Percentiles rank a stretch among this genome's conserved stretches.
phyloP scores from a whole-genome alignment of 2,113 vertebrate species.

The Dicerorhinus sumatrensis region DNA sequence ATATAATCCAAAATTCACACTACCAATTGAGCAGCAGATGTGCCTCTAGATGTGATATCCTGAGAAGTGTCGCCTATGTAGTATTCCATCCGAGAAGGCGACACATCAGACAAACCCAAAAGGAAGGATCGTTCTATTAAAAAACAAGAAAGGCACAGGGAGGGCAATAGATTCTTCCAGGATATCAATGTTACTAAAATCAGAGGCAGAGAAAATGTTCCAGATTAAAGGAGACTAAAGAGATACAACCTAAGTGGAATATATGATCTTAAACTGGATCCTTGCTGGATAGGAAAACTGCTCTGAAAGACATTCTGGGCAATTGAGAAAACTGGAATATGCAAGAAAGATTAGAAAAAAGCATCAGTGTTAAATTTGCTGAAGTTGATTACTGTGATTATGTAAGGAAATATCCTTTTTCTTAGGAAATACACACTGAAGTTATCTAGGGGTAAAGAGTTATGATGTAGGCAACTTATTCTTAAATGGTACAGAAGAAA shows the following conservation, averaged over 20 bases:
- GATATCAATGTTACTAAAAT: background rate
- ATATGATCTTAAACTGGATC: background rate
- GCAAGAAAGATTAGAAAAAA: conserved; percentile 9
- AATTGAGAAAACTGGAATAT: conserved; percentile 20
- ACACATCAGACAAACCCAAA: background rate
- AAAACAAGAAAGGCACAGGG: background rate
- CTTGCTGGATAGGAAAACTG: background rate
- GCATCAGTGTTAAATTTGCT: background rate
- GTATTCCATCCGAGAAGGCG: background rate
- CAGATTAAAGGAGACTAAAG: background rate
- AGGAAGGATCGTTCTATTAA: background rate
- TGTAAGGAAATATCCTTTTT: background rate
- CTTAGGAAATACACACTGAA: background rate
- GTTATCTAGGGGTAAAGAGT: background rate
- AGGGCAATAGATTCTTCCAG: background rate
- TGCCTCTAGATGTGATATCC: background rate
- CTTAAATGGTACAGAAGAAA: background rate
- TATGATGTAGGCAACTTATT: background rate
- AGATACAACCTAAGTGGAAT: background rate
- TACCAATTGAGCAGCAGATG: background rate
- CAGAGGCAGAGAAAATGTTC: background rate
- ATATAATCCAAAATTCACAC: background rate
- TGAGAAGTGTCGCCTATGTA: background rate
- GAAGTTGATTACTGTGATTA: background rate
- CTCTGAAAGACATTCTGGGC: background rate